Percentiles rank a stretch among this genome's conserved stretches.
These are phyloP conservation scores for Dasyornis broadbenti DNA, from an alignment of 2,113 vertebrate species.

Conservation along the genomic window DNA sequence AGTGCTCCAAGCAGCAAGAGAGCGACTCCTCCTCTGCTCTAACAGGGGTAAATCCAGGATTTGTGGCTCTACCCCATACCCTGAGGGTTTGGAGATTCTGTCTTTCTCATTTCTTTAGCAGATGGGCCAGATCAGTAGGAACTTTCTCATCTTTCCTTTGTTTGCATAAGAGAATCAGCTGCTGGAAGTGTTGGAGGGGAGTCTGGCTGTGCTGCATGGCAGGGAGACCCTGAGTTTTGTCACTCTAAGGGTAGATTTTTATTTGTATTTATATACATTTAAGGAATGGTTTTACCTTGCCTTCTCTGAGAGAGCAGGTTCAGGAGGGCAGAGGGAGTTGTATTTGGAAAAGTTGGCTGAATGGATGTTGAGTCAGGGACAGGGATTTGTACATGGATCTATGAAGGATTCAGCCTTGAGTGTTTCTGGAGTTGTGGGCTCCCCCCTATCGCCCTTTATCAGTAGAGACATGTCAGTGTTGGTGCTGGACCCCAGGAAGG, in stretches of 20 bases:
- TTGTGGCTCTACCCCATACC: background rate
- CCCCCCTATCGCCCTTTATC: background rate
- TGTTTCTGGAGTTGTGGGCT: accelerated
- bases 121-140: background rate
- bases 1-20: background rate
- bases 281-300: background rate
- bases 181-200: background rate
- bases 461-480: accelerated
- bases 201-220: background rate
- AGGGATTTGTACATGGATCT: background rate
- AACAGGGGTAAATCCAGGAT: background rate
- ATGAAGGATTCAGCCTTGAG: background rate
- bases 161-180: background rate
- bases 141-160: background rate
- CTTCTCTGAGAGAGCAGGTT: background rate
- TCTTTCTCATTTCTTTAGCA: background rate
- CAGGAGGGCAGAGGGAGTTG: background rate
- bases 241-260: background rate
- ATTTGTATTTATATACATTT: background rate
- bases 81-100: background rate
- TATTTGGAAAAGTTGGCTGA: background rate
- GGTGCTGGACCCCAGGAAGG: background rate
- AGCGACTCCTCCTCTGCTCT: background rate
- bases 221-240: background rate
- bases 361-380: background rate